Conservation (phyloP, 2,113 vertebrate genomes). For the Ophiodon elongatus region DNA sequence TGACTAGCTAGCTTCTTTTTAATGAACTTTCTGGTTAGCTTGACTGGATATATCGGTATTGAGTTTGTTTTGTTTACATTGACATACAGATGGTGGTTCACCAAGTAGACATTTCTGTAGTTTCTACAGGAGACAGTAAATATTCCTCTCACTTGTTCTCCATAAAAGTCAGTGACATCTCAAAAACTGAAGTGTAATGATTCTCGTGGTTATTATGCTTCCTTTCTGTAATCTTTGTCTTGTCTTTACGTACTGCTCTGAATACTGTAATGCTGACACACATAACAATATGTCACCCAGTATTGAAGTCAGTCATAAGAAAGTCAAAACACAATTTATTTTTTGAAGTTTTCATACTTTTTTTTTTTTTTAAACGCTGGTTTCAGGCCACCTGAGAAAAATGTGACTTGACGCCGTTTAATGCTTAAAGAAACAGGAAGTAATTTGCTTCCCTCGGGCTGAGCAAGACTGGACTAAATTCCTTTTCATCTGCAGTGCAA, state of each 20-base stretch:
- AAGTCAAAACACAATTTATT: not conserved
- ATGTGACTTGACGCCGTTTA: not conserved
- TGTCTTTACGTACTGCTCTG: not conserved
- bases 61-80: not conserved
- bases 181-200: not conserved
- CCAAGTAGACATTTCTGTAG: too few species aligned
- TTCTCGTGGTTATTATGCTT: not conserved
- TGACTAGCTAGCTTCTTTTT: not conserved
- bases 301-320: not conserved
- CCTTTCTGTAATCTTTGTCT: not conserved
- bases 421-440: conserved; percentile 6
- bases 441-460: not conserved
- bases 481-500: conserved; percentile 7
- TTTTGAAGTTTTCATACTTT: not conserved
- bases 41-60: too few species aligned
- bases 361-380: not conserved
- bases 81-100: not conserved
- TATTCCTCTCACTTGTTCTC: not conserved
- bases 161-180: not conserved
- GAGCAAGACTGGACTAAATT: not conserved
- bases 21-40: not conserved
- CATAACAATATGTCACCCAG: not conserved
- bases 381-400: conserved; percentile 1
- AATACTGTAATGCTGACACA: not conserved
- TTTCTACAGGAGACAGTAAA: not conserved